phyloP scores from a whole-genome alignment of 2,113 vertebrate genomes.

The Ia io region DNA sequence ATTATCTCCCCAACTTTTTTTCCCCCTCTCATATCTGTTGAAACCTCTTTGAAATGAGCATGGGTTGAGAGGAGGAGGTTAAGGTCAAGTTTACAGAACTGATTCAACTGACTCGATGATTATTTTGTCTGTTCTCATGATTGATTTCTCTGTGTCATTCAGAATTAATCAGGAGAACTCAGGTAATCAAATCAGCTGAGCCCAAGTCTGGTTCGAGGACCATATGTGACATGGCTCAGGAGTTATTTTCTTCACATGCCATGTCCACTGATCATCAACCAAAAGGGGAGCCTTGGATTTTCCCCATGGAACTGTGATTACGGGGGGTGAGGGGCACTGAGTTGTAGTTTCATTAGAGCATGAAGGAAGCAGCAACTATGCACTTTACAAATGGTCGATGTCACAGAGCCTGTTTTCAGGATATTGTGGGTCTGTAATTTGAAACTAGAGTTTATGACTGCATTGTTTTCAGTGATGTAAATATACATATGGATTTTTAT shows the following conservation, averaged over 20 bases:
- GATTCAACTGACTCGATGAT: constrained; percentile 51
- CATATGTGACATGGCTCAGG: constrained; percentile 39
- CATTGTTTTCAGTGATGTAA: background rate
- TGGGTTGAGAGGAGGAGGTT: constrained; percentile 18
- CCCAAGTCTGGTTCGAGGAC: background rate
- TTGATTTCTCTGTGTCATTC: constrained; percentile 69
- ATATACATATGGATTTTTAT: background rate
- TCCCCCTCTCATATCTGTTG: background rate
- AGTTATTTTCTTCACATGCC: constrained; percentile 65
- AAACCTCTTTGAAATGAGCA: constrained; percentile 21
- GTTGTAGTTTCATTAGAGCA: background rate
- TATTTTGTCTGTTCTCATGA: constrained; percentile 65
- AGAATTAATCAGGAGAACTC: constrained; percentile 65
- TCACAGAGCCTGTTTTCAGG: background rate
- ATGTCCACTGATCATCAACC: constrained; percentile 57
- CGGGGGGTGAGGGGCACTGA: background rate
- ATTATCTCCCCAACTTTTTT: background rate
- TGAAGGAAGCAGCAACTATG: background rate
- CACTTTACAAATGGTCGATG: background rate
- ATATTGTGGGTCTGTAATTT: background rate
- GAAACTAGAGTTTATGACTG: background rate
- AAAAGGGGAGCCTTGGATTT: background rate
- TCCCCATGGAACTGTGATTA: background rate
- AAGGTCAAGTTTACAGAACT: constrained; percentile 70
- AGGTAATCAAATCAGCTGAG: constrained; percentile 64